Evolutionary conservation across 2,888 invertebrate genomes (phyloP).

Genomic region (Nomada flava): DNA sequence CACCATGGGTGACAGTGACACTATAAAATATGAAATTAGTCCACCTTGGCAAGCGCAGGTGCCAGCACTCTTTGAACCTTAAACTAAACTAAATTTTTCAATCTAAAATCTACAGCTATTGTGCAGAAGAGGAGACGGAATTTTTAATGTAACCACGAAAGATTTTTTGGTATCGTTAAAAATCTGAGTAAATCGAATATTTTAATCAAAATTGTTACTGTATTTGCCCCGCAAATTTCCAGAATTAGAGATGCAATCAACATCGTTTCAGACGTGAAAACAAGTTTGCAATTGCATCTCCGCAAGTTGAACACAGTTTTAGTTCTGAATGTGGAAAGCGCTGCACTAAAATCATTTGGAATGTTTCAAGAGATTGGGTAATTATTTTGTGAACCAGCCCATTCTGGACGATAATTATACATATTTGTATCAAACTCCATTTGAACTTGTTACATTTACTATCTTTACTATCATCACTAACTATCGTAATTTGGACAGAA

Average conservation of each 20-base stretch:
- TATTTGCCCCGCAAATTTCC: background rate
- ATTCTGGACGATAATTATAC: too few species aligned
- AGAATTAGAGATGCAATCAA: background rate
- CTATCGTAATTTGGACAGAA: too few species aligned
- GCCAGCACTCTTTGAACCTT: background rate
- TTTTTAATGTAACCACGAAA: background rate
- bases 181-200: too few species aligned
- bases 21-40: background rate
- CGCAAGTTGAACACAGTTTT: background rate
- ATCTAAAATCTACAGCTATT: too few species aligned
- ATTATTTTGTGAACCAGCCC: too few species aligned
- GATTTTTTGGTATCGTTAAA: background rate
- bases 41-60: conserved; percentile 10
- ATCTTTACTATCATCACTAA: too few species aligned
- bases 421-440: too few species aligned
- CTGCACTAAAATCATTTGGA: too few species aligned
- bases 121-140: conserved; percentile 8
- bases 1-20: background rate
- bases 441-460: too few species aligned
- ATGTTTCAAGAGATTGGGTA: background rate
- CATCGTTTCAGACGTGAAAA: background rate
- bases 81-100: too few species aligned
- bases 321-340: too few species aligned
- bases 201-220: background rate
- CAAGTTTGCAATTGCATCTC: background rate